These are phyloP conservation scores for Tyria jacobaeae DNA, from an alignment of 2,888 invertebrate genomes.

Conservation along the genomic window DNA sequence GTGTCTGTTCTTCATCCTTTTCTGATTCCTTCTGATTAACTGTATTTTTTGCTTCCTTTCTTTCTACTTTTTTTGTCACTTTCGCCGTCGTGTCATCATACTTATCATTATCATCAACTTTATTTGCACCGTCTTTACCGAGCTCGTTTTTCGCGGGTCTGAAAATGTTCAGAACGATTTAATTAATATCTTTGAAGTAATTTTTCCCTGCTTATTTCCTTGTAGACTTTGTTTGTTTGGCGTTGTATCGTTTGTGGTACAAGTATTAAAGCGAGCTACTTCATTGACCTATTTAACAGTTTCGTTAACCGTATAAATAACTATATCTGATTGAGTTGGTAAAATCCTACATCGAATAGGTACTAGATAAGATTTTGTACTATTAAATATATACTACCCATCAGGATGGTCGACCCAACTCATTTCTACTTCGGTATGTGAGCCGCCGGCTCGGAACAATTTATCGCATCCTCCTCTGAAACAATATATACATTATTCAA, in stretches of 20 bases:
- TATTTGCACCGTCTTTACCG: not conserved
- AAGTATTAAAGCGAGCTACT: too few relatives aligned
- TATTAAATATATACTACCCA: conserved; percentile 54
- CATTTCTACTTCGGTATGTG: conserved; percentile 62
- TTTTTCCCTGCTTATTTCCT: too few relatives aligned
- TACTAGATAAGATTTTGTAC: too few relatives aligned
- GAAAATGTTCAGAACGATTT: conserved; percentile 3
- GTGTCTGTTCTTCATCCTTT: not conserved
- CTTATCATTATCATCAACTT: conserved; percentile 43
- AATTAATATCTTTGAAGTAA: not conserved
- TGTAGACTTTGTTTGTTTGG: too few relatives aligned
- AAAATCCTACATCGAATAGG: too few relatives aligned
- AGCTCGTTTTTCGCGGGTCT: conserved; percentile 68
- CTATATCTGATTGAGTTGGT: too few relatives aligned
- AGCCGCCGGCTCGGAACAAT: conserved; percentile 65
- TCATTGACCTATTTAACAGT: too few relatives aligned
- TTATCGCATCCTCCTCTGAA: conserved; percentile 55
- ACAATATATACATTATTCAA: not conserved
- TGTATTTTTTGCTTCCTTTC: not conserved
- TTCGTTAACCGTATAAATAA: too few relatives aligned
- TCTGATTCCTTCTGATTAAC: not conserved
- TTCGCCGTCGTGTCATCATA: conserved; percentile 33
- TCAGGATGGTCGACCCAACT: conserved; percentile 72
- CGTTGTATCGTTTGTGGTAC: too few relatives aligned
- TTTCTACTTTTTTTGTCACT: conserved; percentile 3